phyloP scores from a whole-genome alignment of 2,113 vertebrate species.

The Machaerirhynchus nigripectus region DNA sequence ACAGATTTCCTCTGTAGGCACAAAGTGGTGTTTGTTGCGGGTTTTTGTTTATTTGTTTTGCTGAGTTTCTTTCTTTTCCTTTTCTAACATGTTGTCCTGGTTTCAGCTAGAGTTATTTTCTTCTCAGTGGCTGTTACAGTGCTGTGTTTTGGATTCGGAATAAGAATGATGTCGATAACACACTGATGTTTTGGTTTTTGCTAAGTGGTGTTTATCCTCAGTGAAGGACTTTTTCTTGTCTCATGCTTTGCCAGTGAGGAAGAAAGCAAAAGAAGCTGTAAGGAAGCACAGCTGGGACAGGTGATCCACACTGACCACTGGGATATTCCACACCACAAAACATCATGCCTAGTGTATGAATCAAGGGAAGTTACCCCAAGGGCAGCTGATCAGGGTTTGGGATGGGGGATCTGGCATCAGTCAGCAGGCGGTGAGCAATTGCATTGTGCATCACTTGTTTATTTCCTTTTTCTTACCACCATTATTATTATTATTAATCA shows the following conservation, averaged over 20 bases:
- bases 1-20: neutral
- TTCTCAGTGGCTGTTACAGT: neutral
- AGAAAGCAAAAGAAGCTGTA: neutral
- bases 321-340: neutral
- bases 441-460: neutral
- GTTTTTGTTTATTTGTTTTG: neutral
- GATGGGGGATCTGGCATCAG: neutral
- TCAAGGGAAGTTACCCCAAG: too few relatives aligned
- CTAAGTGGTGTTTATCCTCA: neutral
- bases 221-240: neutral
- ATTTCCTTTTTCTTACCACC: neutral
- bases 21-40: neutral
- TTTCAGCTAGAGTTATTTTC: neutral
- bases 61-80: neutral
- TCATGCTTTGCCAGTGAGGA: neutral
- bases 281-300: neutral
- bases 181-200: neutral
- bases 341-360: accelerated
- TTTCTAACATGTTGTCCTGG: neutral
- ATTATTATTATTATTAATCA: neutral
- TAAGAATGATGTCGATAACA: neutral
- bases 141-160: neutral
- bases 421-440: neutral
- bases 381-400: accelerated
- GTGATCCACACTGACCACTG: neutral